Evolutionary conservation across 2,113 vertebrate genomes (phyloP).

Genomic region (Aldabrachelys gigantea): DNA sequence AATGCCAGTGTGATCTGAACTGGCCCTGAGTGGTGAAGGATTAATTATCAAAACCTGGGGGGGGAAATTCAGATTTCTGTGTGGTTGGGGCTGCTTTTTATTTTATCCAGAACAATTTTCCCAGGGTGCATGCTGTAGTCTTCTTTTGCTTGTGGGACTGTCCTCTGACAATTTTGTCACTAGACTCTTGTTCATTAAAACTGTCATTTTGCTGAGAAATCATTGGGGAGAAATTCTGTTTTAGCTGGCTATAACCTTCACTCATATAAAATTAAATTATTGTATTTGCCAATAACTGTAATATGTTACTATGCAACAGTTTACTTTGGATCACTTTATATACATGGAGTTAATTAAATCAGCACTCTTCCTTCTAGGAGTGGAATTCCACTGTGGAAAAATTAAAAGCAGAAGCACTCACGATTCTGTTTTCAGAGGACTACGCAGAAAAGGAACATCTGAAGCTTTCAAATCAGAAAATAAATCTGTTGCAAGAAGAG

Average conservation of each 20-base stretch:
- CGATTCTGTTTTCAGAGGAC: constrained; percentile 70
- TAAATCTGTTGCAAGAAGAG: constrained; percentile 76
- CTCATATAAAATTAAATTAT: not conserved
- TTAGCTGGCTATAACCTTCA: not conserved
- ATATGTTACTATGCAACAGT: not conserved
- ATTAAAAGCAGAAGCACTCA: constrained; percentile 77
- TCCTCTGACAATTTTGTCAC: not conserved
- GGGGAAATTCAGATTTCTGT: not conserved
- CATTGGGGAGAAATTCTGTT: not conserved
- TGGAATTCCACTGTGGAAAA: constrained; percentile 75
- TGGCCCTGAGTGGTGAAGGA: not conserved
- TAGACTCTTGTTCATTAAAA: not conserved
- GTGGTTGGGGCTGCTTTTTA: not conserved
- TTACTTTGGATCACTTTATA: not conserved
- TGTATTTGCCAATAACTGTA: not conserved
- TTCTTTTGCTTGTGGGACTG: not conserved
- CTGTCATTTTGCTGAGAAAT: not conserved
- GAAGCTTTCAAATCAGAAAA: constrained; percentile 77
- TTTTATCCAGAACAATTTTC: not conserved
- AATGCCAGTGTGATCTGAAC: not conserved
- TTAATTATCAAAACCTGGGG: not conserved
- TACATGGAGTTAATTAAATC: not conserved
- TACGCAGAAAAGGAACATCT: constrained; percentile 77
- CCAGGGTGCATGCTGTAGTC: not conserved
- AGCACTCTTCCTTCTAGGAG: constrained; percentile 72